phyloP scores from a whole-genome alignment of 2,888 invertebrate genomes.

The Scaptomyza tumidula region DNA sequence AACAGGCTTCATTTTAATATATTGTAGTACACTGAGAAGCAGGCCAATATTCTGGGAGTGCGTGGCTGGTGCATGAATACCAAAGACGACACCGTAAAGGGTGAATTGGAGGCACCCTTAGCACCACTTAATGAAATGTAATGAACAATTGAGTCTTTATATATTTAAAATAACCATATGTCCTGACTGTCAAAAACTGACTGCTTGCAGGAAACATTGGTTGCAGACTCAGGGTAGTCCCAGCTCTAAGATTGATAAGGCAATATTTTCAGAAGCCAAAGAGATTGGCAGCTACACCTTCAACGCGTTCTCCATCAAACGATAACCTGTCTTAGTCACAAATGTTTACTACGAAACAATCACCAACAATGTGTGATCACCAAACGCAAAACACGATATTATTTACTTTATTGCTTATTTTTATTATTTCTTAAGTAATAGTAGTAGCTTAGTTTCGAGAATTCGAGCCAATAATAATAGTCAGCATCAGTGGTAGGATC shows the following conservation, averaged over 20 bases:
- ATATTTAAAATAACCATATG: not conserved
- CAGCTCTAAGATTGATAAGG: constrained; percentile 89
- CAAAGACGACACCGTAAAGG: constrained; percentile 87
- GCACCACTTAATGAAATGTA: constrained; percentile 86
- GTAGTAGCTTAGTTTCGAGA: not conserved
- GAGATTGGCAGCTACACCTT: constrained; percentile 86
- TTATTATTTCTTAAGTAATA: constrained; percentile 1
- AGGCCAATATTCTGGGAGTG: constrained; percentile 86
- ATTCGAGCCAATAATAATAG: not conserved
- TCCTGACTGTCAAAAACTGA: constrained; percentile 12
- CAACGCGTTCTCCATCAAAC: constrained; percentile 85
- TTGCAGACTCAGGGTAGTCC: constrained; percentile 90
- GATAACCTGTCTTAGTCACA: constrained; percentile 39
- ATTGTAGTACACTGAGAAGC: constrained; percentile 86
- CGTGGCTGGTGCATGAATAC: constrained; percentile 90
- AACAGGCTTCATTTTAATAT: constrained; percentile 2
- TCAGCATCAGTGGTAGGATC: not conserved
- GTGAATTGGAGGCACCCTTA: constrained; percentile 87
- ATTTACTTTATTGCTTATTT: constrained; percentile 6
- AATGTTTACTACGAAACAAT: not conserved
- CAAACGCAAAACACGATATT: not conserved
- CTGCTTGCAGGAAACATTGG: constrained; percentile 78
- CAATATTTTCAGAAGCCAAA: constrained; percentile 88
- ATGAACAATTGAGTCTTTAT: constrained; percentile 18
- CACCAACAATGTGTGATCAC: not conserved